phyloP scores from a whole-genome alignment of 2,797 vertebrate species.

The Ctenochaetus hawaiiensis region DNA sequence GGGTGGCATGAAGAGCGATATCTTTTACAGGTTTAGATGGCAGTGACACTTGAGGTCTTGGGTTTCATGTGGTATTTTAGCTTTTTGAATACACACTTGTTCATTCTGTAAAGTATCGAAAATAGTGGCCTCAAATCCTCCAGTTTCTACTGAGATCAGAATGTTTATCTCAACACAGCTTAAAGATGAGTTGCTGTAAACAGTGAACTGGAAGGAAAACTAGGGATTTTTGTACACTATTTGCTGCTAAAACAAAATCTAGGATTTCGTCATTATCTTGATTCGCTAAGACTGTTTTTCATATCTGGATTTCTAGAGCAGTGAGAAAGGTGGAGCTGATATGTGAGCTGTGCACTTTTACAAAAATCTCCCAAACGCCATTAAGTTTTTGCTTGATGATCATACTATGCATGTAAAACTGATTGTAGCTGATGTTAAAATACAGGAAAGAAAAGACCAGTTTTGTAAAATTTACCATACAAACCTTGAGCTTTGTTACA shows the following conservation, averaged over 20 bases:
- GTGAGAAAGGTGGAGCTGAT: not conserved
- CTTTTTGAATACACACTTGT: constrained; percentile 13
- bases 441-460: not conserved
- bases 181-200: not conserved
- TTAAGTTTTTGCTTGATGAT: not conserved
- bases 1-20: constrained; percentile 52
- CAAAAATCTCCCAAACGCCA: not conserved
- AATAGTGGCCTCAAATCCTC: not conserved
- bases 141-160: not conserved
- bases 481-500: not conserved
- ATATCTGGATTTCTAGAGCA: not conserved
- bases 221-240: not conserved
- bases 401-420: not conserved
- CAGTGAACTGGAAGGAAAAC: not conserved
- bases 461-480: constrained; percentile 1
- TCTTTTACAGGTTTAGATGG: constrained; percentile 32
- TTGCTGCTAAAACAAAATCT: not conserved
- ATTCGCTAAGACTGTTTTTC: not conserved
- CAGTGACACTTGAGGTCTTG: constrained; percentile 43
- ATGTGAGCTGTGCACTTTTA: not conserved
- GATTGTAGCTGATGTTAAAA: constrained; percentile 6
- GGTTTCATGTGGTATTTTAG: constrained; percentile 50
- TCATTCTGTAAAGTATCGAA: constrained; percentile 10
- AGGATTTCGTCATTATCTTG: not conserved
- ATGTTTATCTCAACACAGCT: constrained; percentile 3